These are phyloP conservation scores for Mesocricetus auratus DNA, from an alignment of 2,113 vertebrate genomes.

Conservation along the genomic window DNA sequence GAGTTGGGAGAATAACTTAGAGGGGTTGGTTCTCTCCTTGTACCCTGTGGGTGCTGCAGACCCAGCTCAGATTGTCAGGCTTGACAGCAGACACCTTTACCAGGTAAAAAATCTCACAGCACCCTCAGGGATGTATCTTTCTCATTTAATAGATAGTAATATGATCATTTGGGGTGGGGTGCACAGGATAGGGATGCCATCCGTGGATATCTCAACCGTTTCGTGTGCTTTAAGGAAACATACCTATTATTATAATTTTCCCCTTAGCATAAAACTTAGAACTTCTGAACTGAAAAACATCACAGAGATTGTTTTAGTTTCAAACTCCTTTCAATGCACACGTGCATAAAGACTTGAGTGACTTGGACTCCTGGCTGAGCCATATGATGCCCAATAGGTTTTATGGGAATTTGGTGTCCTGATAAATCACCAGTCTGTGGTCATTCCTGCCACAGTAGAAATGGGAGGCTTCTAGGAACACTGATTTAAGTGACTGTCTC, in stretches of 20 bases:
- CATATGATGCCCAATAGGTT: background rate
- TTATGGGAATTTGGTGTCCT: background rate
- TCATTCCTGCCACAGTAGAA: background rate
- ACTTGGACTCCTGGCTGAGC: background rate
- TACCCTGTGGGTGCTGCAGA: background rate
- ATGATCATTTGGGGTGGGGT: background rate
- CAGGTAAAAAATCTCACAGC: background rate
- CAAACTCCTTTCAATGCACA: background rate
- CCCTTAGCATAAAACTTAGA: background rate
- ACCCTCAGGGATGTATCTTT: background rate
- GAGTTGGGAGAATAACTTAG: background rate
- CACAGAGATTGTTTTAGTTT: background rate
- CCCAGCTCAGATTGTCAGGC: background rate
- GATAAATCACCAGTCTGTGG: background rate
- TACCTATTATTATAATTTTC: background rate
- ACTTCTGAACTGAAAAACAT: slow-evolving; percentile 17
- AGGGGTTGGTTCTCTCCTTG: background rate
- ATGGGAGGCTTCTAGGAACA: background rate
- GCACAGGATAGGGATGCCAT: background rate
- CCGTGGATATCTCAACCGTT: background rate
- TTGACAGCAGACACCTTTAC: background rate
- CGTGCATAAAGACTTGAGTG: background rate
- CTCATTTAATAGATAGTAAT: background rate
- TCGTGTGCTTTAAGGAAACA: background rate
- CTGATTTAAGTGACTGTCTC: background rate